Conservation (phyloP, 2,797 vertebrate species). For the Macropodus opercularis region DNA sequence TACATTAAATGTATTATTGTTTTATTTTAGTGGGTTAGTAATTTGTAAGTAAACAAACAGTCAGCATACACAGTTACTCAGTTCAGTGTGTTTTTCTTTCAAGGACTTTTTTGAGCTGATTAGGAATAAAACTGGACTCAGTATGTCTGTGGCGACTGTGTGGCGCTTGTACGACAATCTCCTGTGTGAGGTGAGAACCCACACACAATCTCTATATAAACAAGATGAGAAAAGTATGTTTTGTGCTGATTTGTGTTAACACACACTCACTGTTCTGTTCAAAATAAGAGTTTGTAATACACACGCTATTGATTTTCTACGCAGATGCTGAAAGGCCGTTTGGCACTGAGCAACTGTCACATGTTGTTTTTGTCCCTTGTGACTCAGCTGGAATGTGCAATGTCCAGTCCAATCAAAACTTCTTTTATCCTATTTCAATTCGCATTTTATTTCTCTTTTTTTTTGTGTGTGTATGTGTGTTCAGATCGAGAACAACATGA, state of each 20-base stretch:
- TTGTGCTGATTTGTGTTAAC: background rate
- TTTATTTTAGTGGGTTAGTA: no score
- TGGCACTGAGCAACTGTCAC: background rate
- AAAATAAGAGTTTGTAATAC: constrained; percentile 2
- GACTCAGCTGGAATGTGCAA: background rate
- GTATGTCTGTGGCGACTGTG: constrained; percentile 76
- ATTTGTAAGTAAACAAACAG: no score
- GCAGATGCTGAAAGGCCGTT: background rate
- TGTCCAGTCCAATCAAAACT: no score
- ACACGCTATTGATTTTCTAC: no score
- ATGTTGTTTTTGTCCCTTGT: constrained; percentile 14
- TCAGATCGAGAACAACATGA: constrained; percentile 81
- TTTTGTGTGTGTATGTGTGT: background rate
- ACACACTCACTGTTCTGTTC: background rate
- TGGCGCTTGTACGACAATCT: constrained; percentile 93
- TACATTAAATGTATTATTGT: no score
- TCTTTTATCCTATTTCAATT: background rate
- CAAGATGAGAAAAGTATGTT: background rate
- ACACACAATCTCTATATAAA: background rate
- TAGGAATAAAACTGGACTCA: constrained; percentile 86
- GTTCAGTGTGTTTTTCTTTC: background rate
- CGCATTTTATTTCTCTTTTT: background rate
- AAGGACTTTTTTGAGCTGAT: constrained; percentile 90
- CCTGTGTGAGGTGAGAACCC: constrained; percentile 91
- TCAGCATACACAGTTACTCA: background rate